These are phyloP conservation scores for Carassius auratus DNA, from an alignment of 2,113 vertebrate species.

Conservation along the genomic window DNA sequence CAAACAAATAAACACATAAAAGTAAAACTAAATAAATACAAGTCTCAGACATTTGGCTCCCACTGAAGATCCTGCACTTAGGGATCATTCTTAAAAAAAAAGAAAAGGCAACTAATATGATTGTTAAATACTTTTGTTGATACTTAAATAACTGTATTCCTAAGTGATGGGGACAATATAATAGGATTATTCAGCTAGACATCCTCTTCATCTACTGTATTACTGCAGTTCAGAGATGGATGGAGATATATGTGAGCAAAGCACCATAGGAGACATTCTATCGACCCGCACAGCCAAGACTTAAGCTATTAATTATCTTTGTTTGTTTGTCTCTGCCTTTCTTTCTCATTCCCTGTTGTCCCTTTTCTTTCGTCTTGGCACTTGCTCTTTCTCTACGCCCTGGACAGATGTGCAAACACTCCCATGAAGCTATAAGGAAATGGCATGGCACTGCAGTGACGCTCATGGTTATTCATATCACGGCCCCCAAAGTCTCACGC, in stretches of 20 bases:
- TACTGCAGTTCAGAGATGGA: slow-evolving; percentile 27
- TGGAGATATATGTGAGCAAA: slow-evolving; percentile 34
- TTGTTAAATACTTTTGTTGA: slow-evolving; percentile 18
- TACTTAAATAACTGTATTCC: neutral
- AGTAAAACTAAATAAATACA: neutral
- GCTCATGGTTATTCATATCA: slow-evolving; percentile 60
- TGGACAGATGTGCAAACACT: slow-evolving; percentile 57
- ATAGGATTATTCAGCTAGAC: slow-evolving; percentile 22
- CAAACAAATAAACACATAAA: neutral
- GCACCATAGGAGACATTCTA: slow-evolving; percentile 30
- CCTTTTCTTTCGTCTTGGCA: neutral
- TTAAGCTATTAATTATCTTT: slow-evolving; percentile 44
- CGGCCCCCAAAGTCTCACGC: slow-evolving; percentile 23
- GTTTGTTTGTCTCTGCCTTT: slow-evolving; percentile 21
- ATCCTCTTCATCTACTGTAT: slow-evolving; percentile 24
- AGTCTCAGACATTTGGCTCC: neutral
- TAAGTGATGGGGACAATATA: slow-evolving; percentile 13
- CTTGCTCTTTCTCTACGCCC: slow-evolving; percentile 10
- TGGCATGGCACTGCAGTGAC: slow-evolving; percentile 43
- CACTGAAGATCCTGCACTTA: neutral
- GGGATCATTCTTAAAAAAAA: neutral
- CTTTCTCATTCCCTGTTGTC: neutral
- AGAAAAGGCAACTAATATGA: slow-evolving; percentile 14
- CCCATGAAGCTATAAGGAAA: slow-evolving; percentile 52
- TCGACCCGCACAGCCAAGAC: slow-evolving; percentile 41